phyloP scores from a whole-genome alignment of 2,113 vertebrate species.

The Apodemus sylvaticus region DNA sequence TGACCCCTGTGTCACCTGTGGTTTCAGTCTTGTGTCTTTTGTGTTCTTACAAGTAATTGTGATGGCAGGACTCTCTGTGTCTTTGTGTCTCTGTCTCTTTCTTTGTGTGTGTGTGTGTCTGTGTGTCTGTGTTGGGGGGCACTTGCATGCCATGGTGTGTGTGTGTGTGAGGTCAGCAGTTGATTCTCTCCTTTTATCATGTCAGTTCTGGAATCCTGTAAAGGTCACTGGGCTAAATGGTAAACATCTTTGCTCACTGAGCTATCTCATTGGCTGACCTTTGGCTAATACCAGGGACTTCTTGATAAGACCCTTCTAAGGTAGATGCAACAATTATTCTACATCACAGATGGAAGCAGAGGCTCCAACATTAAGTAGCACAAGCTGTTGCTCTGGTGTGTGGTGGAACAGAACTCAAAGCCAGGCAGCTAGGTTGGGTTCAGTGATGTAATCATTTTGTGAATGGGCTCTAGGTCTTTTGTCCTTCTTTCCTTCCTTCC shows the following conservation, averaged over 20 bases:
- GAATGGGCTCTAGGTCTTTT: not conserved
- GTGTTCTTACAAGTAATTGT: not conserved
- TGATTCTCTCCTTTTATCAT: not conserved
- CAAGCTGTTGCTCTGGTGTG: not conserved
- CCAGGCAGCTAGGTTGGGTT: not conserved
- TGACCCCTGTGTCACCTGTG: not conserved
- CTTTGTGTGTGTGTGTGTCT: too few relatives aligned
- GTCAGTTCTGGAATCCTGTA: not conserved
- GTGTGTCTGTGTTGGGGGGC: not conserved
- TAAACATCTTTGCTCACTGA: too few relatives aligned
- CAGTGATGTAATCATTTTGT: not conserved
- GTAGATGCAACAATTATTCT: not conserved
- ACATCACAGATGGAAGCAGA: not conserved
- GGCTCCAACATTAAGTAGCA: not conserved
- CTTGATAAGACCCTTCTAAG: not conserved
- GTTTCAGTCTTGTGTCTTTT: not conserved
- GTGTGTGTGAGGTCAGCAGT: not conserved
- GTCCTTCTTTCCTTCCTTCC: not conserved
- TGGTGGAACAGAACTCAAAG: not conserved
- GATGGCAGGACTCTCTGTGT: not conserved
- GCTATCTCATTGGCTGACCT: not conserved
- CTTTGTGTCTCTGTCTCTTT: too few relatives aligned
- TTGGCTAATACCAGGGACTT: not conserved
- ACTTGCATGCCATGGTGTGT: not conserved
- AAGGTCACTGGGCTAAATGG: not conserved